A percentile compares a stretch with the other conserved stretches of the same genome.
Conservation (phyloP, 2,797 vertebrate species). For the Sebastes jordani region DNA sequence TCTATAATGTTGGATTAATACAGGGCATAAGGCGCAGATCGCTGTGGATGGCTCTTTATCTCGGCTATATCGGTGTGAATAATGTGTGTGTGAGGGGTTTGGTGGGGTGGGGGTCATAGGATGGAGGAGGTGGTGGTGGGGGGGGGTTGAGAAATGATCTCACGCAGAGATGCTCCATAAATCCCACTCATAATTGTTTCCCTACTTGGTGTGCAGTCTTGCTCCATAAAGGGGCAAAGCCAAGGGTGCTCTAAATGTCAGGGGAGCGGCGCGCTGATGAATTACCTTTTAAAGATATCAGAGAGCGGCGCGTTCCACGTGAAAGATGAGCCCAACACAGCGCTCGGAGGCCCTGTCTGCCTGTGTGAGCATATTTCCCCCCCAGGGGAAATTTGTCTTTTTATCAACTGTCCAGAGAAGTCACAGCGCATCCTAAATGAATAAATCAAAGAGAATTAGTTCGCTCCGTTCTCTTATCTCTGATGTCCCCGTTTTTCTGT, state of each 20-base stretch:
- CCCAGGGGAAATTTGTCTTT: constrained; percentile 82
- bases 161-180: constrained; percentile 77
- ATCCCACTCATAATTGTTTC: constrained; percentile 82
- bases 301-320: constrained; percentile 64
- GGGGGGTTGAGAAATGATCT: constrained; percentile 71
- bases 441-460: constrained; percentile 83
- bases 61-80: constrained; percentile 62
- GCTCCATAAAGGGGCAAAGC: constrained; percentile 77
- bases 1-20: constrained; percentile 55
- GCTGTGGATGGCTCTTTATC: constrained; percentile 62
- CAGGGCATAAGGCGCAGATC: constrained; percentile 40
- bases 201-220: constrained; percentile 74
- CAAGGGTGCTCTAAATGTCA: constrained; percentile 81
- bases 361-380: constrained; percentile 54
- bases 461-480: constrained; percentile 72
- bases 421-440: constrained; percentile 63
- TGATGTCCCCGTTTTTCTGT: constrained; percentile 61
- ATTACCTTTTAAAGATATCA: constrained; percentile 84
- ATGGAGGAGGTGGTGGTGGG: constrained; percentile 21
- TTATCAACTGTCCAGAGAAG: constrained; percentile 84
- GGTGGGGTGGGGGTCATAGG: constrained; percentile 38
- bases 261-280: constrained; percentile 77
- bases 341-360: constrained; percentile 57
- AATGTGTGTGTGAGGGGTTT: constrained; percentile 52
- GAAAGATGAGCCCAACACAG: constrained; percentile 77